Conservation (phyloP, 2,113 vertebrate species). For the Sphaerodactylus townsendi region DNA sequence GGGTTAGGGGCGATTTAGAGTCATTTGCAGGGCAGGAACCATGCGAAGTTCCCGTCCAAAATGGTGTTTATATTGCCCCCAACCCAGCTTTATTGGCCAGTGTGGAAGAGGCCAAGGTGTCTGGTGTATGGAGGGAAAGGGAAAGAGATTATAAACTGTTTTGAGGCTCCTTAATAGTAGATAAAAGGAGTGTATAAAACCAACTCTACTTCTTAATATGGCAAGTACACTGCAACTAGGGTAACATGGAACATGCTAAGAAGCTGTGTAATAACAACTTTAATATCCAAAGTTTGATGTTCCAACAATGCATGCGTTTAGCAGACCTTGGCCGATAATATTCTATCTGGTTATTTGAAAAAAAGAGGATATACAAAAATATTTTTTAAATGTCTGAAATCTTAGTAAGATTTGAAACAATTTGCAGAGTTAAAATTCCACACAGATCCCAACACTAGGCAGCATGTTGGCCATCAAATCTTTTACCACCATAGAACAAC, state of each 20-base stretch:
- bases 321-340: background rate
- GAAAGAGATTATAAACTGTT: no score
- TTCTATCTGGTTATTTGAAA: slow-evolving; percentile 1
- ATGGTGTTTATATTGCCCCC: no score
- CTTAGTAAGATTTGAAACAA: no score
- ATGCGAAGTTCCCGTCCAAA: no score
- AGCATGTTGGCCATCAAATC: background rate
- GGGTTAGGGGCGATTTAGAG: no score
- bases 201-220: no score
- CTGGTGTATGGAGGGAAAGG: no score
- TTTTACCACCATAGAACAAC: background rate
- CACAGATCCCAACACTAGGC: background rate
- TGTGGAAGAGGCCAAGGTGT: no score
- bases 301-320: background rate
- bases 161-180: no score
- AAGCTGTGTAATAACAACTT: background rate
- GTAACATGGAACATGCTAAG: background rate
- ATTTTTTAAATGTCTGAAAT: background rate
- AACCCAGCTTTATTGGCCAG: no score
- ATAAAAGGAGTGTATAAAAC: no score
- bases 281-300: background rate
- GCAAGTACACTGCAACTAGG: background rate
- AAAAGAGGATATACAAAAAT: slow-evolving; percentile 11
- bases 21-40: no score
- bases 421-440: slow-evolving; percentile 7